Conservation (phyloP, 1,140 invertebrate genomes). For the Lepidurus apus region DNA sequence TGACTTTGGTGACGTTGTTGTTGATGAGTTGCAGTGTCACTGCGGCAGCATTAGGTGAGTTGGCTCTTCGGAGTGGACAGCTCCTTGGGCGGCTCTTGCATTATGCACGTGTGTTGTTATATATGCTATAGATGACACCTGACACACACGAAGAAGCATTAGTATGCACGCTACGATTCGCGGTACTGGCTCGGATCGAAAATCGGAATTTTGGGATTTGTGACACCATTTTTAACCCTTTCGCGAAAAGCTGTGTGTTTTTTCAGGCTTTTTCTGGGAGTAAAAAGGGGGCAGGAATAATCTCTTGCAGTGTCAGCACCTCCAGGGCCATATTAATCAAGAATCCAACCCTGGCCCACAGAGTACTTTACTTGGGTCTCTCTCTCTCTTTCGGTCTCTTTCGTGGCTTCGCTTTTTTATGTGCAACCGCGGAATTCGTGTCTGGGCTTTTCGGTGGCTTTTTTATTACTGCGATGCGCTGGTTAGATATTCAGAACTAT, state of each 20-base stretch:
- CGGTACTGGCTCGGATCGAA: too few relatives aligned
- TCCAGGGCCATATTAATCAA: conserved; percentile 15
- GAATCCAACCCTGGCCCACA: neutral
- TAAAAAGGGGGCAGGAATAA: neutral
- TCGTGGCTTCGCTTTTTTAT: neutral
- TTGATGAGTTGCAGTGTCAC: conserved; percentile 15
- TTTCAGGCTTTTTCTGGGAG: neutral
- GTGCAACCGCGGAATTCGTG: neutral
- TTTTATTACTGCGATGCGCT: conserved; percentile 11
- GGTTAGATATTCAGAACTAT: conserved; percentile 9
- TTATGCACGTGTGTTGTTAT: too few relatives aligned
- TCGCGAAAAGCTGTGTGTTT: neutral
- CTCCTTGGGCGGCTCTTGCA: too few relatives aligned
- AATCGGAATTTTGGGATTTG: too few relatives aligned
- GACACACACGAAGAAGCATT: too few relatives aligned
- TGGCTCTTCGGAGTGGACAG: neutral
- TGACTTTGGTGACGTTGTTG: neutral
- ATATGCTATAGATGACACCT: too few relatives aligned
- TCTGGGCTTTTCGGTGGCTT: neutral
- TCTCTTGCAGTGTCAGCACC: conserved; percentile 11
- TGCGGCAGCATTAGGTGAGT: neutral
- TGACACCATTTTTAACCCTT: too few relatives aligned
- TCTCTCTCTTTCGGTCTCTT: neutral
- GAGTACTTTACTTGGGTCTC: neutral
- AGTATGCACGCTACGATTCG: too few relatives aligned